phyloP scores from a whole-genome alignment of 2,113 vertebrate genomes.

The Cygnus buccinator region DNA sequence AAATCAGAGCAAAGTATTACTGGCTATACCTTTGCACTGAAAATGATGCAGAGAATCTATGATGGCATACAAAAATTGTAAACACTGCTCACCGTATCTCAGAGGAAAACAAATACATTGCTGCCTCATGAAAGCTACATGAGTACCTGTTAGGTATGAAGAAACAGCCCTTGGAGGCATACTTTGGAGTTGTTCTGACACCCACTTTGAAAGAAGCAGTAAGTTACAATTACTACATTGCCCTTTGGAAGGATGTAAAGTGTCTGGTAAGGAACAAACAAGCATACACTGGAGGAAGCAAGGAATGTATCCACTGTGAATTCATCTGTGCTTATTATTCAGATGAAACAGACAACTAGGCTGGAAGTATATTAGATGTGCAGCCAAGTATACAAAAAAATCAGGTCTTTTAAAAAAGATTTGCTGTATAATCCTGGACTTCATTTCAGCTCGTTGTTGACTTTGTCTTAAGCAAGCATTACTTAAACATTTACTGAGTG shows the following conservation, averaged over 20 bases:
- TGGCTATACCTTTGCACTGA: not conserved
- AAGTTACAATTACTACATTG: not conserved
- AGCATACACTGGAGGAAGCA: not conserved
- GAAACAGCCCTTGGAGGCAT: not conserved
- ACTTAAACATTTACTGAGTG: not conserved
- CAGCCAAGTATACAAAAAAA: not conserved
- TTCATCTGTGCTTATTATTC: not conserved
- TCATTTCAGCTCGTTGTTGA: conserved; percentile 27
- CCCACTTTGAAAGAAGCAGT: not conserved
- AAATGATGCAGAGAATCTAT: not conserved
- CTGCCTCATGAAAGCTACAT: not conserved
- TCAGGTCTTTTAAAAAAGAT: not conserved
- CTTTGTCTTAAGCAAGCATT: conserved; percentile 4
- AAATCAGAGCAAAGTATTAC: not conserved
- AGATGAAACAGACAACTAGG: not conserved
- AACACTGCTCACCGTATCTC: not conserved
- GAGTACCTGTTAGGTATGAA: not conserved
- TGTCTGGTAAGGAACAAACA: not conserved
- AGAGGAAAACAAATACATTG: not conserved
- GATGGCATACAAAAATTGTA: not conserved
- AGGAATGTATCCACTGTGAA: not conserved
- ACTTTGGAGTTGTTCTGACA: not conserved
- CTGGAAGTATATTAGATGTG: not conserved
- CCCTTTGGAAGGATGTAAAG: not conserved
- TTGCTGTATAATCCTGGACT: not conserved